phyloP scores from a whole-genome alignment of 2,888 invertebrate species.

The Synergus gifuensis region DNA sequence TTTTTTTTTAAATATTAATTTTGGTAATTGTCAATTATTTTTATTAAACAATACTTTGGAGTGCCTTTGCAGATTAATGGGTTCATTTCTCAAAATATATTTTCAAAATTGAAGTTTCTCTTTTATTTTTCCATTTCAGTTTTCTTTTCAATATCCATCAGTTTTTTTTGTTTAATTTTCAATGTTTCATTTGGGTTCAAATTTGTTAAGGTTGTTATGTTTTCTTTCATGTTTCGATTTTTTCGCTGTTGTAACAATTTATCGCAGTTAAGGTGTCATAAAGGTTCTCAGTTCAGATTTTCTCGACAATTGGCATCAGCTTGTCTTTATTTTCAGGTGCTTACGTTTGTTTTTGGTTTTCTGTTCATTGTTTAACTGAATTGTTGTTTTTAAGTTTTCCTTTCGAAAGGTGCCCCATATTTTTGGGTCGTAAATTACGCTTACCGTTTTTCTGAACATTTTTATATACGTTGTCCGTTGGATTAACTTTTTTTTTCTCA shows the following conservation, averaged over 20 bases:
- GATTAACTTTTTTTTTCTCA: slow-evolving; percentile 42
- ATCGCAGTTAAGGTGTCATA: background rate
- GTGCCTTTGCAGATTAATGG: slow-evolving; percentile 47
- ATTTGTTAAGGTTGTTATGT: slow-evolving; percentile 33
- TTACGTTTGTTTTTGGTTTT: slow-evolving; percentile 30
- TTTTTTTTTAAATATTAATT: background rate
- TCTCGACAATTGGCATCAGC: background rate
- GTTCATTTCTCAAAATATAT: slow-evolving; percentile 19
- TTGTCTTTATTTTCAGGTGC: slow-evolving; percentile 27
- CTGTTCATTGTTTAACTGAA: slow-evolving; percentile 48
- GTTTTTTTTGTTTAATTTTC: background rate
- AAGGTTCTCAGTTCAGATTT: background rate
- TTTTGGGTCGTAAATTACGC: slow-evolving; percentile 53
- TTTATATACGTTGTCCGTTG: slow-evolving; percentile 50
- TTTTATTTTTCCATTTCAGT: slow-evolving; percentile 34
- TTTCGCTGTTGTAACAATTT: slow-evolving; percentile 42
- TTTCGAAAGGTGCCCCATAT: slow-evolving; percentile 51
- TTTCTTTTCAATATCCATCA: slow-evolving; percentile 43
- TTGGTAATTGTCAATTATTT: background rate
- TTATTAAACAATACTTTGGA: background rate
- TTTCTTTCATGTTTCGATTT: slow-evolving; percentile 39
- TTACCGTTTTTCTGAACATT: slow-evolving; percentile 53
- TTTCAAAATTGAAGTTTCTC: slow-evolving; percentile 42
- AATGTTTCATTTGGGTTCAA: slow-evolving; percentile 3
- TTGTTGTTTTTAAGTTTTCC: slow-evolving; percentile 51